phyloP scores from a whole-genome alignment of 2,113 vertebrate species.

The Garra rufa region DNA sequence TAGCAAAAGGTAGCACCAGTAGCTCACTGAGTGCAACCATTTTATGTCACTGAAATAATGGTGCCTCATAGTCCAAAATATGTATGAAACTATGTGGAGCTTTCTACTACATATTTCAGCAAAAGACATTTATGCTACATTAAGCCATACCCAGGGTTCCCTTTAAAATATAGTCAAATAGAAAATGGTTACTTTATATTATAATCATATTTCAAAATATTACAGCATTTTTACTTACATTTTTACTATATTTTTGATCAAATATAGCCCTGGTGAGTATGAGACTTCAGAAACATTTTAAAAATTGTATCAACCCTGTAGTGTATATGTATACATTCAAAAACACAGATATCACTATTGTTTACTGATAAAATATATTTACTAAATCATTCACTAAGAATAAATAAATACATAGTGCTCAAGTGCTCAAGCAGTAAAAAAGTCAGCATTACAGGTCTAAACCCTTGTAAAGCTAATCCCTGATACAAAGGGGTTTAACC shows the following conservation, averaged over 20 bases:
- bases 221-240: too few species aligned
- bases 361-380: neutral
- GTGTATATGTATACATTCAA: neutral
- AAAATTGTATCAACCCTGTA: neutral
- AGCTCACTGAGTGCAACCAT: too few species aligned
- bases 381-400: neutral
- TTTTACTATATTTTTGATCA: neutral
- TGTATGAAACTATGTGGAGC: too few species aligned
- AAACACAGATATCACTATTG: neutral
- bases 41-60: too few species aligned
- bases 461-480: constrained; percentile 31
- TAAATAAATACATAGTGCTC: neutral
- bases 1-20: too few species aligned
- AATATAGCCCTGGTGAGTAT: neutral
- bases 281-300: neutral
- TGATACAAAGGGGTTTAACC: neutral
- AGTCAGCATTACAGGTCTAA: constrained; percentile 21
- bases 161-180: too few species aligned
- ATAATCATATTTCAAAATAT: neutral
- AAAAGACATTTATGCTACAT: too few species aligned
- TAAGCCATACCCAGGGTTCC: too few species aligned
- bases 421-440: neutral
- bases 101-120: too few species aligned
- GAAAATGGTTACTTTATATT: neutral
- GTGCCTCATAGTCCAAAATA: too few species aligned